A percentile compares a stretch with the other conserved stretches of the same genome.
These are phyloP conservation scores for Nomada lathburiana DNA, from an alignment of 2,888 invertebrate species.

Conservation along the genomic window DNA sequence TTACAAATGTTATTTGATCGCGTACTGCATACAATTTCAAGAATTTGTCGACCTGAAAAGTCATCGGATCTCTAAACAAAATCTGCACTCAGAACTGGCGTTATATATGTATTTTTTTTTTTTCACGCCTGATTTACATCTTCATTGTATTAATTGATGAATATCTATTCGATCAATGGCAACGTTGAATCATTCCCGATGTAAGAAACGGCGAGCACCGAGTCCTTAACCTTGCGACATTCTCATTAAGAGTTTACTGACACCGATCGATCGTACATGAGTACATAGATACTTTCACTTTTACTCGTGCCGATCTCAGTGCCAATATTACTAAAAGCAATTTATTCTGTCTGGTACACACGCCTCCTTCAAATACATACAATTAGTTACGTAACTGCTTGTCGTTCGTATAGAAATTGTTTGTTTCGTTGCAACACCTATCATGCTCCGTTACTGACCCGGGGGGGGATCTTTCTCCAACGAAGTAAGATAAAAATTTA, in stretches of 20 bases:
- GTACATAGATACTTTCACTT: conserved; percentile 29
- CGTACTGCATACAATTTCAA: neutral
- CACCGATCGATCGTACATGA: conserved; percentile 32
- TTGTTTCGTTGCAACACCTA: neutral
- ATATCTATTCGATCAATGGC: conserved; percentile 7
- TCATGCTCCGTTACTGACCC: neutral
- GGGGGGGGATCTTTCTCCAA: too few relatives aligned
- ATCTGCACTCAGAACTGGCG: too few relatives aligned
- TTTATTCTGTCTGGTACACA: conserved; percentile 15
- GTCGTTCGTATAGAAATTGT: conserved; percentile 1
- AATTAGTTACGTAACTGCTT: conserved; percentile 34
- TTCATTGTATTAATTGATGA: conserved; percentile 42
- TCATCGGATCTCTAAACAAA: neutral
- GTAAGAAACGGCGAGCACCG: conserved; percentile 13
- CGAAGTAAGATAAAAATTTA: neutral
- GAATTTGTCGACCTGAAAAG: neutral
- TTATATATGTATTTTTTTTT: neutral
- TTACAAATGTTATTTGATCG: conserved; percentile 17
- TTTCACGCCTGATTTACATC: neutral
- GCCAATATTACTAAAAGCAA: neutral
- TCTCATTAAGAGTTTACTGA: conserved; percentile 61
- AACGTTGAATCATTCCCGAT: conserved; percentile 44
- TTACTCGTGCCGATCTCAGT: conserved; percentile 17
- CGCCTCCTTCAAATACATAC: neutral
- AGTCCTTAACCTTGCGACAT: conserved; percentile 61